Base-by-base conservation (phyloP, 2,888 invertebrate species). In the Eupithecia inturbata region DNA sequence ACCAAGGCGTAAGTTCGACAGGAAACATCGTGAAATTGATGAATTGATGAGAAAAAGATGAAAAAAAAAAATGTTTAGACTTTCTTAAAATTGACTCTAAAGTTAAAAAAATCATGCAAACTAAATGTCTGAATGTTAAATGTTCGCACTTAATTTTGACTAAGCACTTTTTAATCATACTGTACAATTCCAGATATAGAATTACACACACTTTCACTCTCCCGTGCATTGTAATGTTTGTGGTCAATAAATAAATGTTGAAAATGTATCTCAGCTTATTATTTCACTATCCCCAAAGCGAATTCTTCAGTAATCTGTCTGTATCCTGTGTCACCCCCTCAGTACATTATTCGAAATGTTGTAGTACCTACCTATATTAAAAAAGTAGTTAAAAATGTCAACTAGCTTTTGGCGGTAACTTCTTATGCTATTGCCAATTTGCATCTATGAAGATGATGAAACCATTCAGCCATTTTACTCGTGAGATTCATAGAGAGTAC, bases 161-260 rank as follows among this genome's bases (percentile, higher is more conserved):
- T 66, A 22, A 66, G 66, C 75, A 36, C 64, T 63, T 72, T 71
- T 71, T 28, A 68, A 73, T 67, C 72, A 70, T 63, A 63, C 69
- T 72, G 63, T 68, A 75, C 71, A 73, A 53, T 67, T 74, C 64
- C 73, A 22, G 3, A 10, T 22, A 53, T 7, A 67, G 67, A 67
- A 67, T 41, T 26, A 45, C 53, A 31, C 41, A 36, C 45, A 67
- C 60, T 33, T 67, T 53, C 49, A 73, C 53, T 71, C 22, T 53
- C 22, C 49, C 1, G 22, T 69, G 62, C 49, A 68, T 68, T 73
- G 16, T 75, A 72, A 74, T 73, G 73, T 78, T 77, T 77, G 74
- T 75, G 73, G 71, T 80, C 71, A 79, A 72, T 78, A 12, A 57
- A 57, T 57, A 78, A 80, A 74, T 75, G 68, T 71, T 60, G 45